Conservation (phyloP, 30 jellyfish, hydroid and myxozoan species). For the Pelagia noctiluca region DNA sequence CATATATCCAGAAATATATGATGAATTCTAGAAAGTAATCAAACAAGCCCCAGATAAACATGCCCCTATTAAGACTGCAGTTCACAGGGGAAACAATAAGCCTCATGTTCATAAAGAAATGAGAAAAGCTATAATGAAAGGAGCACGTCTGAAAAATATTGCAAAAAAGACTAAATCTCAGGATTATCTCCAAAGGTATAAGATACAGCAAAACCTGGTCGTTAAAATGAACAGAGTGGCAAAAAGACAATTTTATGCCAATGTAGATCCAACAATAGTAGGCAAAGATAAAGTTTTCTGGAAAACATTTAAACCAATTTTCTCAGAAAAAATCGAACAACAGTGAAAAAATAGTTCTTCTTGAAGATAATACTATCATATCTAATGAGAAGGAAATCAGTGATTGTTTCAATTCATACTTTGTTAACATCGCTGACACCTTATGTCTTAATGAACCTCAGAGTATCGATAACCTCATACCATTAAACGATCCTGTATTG, state of each 20-base stretch:
- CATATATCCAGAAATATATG: not conserved
- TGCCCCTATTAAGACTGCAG: constrained; percentile 24
- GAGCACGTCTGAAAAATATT: constrained; percentile 7
- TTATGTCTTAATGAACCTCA: constrained; percentile 34
- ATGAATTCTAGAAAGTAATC: constrained; percentile 1
- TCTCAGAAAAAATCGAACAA: constrained; percentile 11
- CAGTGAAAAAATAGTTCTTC: constrained; percentile 11
- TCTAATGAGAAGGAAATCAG: too few species aligned
- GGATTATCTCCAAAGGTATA: not conserved
- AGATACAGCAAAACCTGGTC: not conserved
- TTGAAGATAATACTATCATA: constrained; percentile 7
- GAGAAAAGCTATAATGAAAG: constrained; percentile 15
- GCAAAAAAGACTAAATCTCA: constrained; percentile 13
- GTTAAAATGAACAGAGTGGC: constrained; percentile 15
- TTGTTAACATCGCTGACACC: too few species aligned
- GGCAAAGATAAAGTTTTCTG: constrained; percentile 21
- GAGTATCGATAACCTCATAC: not conserved
- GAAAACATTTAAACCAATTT: constrained; percentile 17
- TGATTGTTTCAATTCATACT: too few species aligned
- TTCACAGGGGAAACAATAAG: constrained; percentile 5
- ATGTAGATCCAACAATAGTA: constrained; percentile 16
- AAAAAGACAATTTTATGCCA: constrained; percentile 6
- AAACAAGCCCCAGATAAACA: constrained; percentile 15
- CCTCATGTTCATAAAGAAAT: constrained; percentile 28
- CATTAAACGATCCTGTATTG: not conserved